Evolutionary conservation across 1,140 invertebrate genomes (phyloP), one percentile per base, ranked within the genome.

Genomic region (Leptinotarsa lineolata): DNA sequence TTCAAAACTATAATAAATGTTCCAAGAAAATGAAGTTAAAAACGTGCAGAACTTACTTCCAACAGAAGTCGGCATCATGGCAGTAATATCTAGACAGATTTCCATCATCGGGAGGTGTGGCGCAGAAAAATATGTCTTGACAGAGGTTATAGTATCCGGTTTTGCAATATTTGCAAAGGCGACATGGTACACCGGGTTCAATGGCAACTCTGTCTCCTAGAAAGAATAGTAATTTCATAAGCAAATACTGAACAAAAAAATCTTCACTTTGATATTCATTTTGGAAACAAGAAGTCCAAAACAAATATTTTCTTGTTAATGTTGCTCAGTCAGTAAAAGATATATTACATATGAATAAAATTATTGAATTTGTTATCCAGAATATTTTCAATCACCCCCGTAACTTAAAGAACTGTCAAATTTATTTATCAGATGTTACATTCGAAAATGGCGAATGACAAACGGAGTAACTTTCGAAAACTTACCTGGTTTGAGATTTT

Each of bases 41-140:
- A 8, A 11, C 30, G 11, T 2, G 30, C 8, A 13, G 58, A n/a
- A 80, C 85, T 86, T 85, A 96, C 94, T 96, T 96, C 87, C 90
- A 95, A 81, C 95, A 97, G 84, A 97, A 98, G 86, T 97, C 95
- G 20, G 96, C 96, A 20, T 94, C 91, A 81, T 97, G 96, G 58
- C 91, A 92, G 83, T 96, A 97, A 83, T 91, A 98, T 78, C 92
- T 88, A 63, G 88, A 88, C 4, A 99, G 87, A 81, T 92, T 96
- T 63, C 97, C 97, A 86, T 98, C 90, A 68, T 90, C 84, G 0
- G 95, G 96, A 3, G 96, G 96, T 0, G 96, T 97, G 13, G 96
- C 95, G 83, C 94, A 95, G 86, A 97, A 98, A 39, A 87, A 79
- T 72, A 98, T 93, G 39, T 94, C 91, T 0, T 88, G 86, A 79